Percentiles rank a stretch among this genome's conserved stretches.
Conservation (phyloP, 2,888 invertebrate species). For the Spicauda simplicius region DNA sequence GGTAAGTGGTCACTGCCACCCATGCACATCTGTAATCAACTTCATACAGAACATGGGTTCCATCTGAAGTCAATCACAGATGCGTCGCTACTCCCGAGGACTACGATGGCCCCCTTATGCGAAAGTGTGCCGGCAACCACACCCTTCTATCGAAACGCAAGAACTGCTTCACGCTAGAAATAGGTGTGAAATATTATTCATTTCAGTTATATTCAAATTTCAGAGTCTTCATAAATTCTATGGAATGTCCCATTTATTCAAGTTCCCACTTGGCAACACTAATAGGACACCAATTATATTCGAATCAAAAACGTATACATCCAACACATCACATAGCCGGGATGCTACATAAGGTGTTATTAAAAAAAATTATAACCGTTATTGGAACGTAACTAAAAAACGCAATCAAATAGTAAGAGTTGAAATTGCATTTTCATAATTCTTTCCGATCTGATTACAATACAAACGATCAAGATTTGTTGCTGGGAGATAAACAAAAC, state of each 20-base stretch:
- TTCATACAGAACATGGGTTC: too few species aligned
- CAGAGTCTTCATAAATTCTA: too few species aligned
- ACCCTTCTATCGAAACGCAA: too few species aligned
- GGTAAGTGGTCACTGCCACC: too few species aligned
- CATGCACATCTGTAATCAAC: too few species aligned
- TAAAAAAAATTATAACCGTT: constrained; percentile 29
- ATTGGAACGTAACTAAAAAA: constrained; percentile 36
- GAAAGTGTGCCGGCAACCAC: too few species aligned
- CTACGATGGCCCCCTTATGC: too few species aligned
- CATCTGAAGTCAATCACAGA: too few species aligned
- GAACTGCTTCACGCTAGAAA: too few species aligned
- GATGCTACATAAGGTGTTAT: constrained; percentile 30
- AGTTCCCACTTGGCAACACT: constrained; percentile 1
- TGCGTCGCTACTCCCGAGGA: too few species aligned
- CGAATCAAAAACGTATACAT: constrained; percentile 33
- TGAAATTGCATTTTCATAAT: constrained; percentile 25
- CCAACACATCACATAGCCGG: constrained; percentile 1
- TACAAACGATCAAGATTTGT: constrained; percentile 14
- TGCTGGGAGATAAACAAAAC: not conserved
- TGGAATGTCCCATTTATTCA: not conserved
- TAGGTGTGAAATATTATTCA: too few species aligned
- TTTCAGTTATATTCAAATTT: not conserved
- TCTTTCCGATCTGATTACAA: constrained; percentile 29
- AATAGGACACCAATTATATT: constrained; percentile 27
- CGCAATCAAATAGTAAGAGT: constrained; percentile 12